Base-by-base conservation (phyloP, 1,140 invertebrate species). In the Diabrotica undecimpunctata region DNA sequence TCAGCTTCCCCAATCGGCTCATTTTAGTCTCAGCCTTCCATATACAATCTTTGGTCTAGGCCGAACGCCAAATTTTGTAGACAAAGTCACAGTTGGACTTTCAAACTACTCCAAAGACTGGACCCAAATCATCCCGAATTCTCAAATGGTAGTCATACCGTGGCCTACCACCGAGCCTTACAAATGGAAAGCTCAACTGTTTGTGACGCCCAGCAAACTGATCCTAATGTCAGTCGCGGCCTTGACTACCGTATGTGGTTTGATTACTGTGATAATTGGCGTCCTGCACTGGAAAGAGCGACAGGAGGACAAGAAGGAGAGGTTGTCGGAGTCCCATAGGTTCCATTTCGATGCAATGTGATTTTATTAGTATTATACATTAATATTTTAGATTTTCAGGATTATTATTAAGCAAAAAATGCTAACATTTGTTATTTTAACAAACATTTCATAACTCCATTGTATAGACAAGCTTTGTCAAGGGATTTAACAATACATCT, bases 21-120 rank as follows among this genome's bases (percentile, higher is more conserved):
- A 98, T 76, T 92, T 92, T 76, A 87, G 94, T 5, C 82, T 99
- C 11, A 94, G 97, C 79, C 79, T 97, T 52, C 97, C 97, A 0
- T 99, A 96, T 78, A 91, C 90, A 0, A 90, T 96, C 52, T 98
- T 99, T 80, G 97, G 97, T 6, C 81, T 99, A 5, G 97, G 97
- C 11, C 87, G 94, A 66, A 97, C 95, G 14, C 96, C 97, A 5
- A 99, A 99, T 81, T 99, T 98, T 82, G 90, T 99, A 2, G 97
- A 99, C 78, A 87, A 85, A 51, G 79, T 99, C 11, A 87, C 86
- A 39, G 90, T 98, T 13, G 92, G 93, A 7, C 84, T 98, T 62
- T 91, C 82, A 65, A 85, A 84, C 61, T 80, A 84, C 70, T 87
- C 79, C 0, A 85, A 86, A 68, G 87, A 87, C 56, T 98, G 93